A percentile compares a stretch with the other conserved stretches of the same genome.
Conservation (phyloP, 2,113 vertebrate species). For the Passer montanus region DNA sequence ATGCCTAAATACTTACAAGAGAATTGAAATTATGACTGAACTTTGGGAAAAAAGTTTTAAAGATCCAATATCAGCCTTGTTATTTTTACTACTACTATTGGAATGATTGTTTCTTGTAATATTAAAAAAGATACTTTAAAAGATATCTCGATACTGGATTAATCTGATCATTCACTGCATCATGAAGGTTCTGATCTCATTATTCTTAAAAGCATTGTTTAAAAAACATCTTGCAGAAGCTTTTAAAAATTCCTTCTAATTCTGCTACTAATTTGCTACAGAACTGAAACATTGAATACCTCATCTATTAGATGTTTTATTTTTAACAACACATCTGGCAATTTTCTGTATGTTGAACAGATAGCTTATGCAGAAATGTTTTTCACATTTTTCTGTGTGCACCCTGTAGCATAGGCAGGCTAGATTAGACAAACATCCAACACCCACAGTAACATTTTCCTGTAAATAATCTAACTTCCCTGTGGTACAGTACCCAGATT, state of each 20-base stretch:
- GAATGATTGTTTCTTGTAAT: background rate
- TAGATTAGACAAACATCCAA: slow-evolving; percentile 48
- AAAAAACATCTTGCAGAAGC: background rate
- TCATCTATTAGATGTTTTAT: background rate
- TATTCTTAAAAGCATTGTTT: background rate
- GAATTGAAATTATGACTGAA: background rate
- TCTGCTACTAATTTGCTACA: background rate
- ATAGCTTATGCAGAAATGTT: background rate
- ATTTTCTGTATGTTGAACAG: background rate
- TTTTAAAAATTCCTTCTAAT: background rate
- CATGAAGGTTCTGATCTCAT: background rate
- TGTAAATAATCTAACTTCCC: background rate
- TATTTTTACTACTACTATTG: background rate
- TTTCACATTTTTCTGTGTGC: background rate
- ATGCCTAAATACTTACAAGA: background rate
- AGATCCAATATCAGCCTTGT: background rate
- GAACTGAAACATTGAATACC: background rate
- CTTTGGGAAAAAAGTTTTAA: background rate
- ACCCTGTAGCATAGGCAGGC: background rate
- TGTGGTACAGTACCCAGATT: background rate
- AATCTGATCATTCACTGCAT: background rate
- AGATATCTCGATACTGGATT: background rate
- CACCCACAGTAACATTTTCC: slow-evolving; percentile 3
- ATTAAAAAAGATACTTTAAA: background rate
- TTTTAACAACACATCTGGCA: background rate